Evolutionary conservation across 1,140 invertebrate genomes (phyloP).

Genomic region (Lordiphosa collinella): DNA sequence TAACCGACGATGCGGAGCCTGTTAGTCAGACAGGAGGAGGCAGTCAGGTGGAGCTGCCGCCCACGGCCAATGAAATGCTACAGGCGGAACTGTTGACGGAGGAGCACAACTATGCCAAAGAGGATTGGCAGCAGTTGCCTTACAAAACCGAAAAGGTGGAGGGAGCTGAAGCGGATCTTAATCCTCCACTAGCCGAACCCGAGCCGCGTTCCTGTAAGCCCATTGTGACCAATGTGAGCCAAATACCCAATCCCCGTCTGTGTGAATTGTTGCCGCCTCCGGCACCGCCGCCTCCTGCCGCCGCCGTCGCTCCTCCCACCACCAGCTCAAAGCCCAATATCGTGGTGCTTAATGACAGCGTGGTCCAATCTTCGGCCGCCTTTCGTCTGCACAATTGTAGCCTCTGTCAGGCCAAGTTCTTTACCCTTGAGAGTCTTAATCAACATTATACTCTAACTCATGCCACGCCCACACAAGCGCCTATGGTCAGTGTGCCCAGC

Average conservation of each 20-base stretch:
- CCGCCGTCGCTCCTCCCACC: neutral
- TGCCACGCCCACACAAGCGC: slow-evolving; percentile 6
- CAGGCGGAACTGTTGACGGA: slow-evolving; percentile 64
- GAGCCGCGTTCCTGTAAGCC: slow-evolving; percentile 62
- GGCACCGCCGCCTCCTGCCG: neutral
- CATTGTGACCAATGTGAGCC: slow-evolving; percentile 73
- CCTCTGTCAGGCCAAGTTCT: slow-evolving; percentile 62
- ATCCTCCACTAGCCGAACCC: neutral
- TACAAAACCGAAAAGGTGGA: slow-evolving; percentile 74
- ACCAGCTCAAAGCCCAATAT: slow-evolving; percentile 60
- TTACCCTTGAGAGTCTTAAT: slow-evolving; percentile 59
- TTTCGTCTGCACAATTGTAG: slow-evolving; percentile 65
- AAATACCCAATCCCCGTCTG: slow-evolving; percentile 52
- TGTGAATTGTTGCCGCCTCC: slow-evolving; percentile 43
- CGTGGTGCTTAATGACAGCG: slow-evolving; percentile 75
- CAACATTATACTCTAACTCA: slow-evolving; percentile 57
- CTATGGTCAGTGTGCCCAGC: slow-evolving; percentile 61
- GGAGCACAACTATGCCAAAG: slow-evolving; percentile 75
- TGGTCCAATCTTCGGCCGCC: slow-evolving; percentile 63
- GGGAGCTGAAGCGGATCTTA: slow-evolving; percentile 12
- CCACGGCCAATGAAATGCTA: slow-evolving; percentile 50
- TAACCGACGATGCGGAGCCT: slow-evolving; percentile 62
- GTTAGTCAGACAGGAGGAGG: slow-evolving; percentile 20
- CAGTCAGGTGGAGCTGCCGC: neutral
- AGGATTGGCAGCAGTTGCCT: slow-evolving; percentile 55